A percentile compares a stretch with the other conserved stretches of the same genome.
These are phyloP conservation scores for Patella pellucida DNA, from an alignment of 2,888 invertebrate genomes.

Conservation along the genomic window DNA sequence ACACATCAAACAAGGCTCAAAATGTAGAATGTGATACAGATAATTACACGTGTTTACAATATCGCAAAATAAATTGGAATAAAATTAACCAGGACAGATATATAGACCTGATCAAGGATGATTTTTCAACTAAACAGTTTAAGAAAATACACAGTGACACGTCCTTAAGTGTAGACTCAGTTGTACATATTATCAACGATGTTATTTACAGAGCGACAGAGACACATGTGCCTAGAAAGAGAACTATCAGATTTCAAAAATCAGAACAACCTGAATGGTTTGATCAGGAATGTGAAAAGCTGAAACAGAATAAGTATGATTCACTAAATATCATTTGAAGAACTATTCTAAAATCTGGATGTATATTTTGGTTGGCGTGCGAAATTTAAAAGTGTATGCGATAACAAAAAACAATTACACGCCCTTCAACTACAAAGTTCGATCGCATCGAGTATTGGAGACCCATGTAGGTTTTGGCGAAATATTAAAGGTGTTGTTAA, in stretches of 20 bases:
- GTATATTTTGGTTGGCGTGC: not conserved
- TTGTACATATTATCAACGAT: not conserved
- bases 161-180: not conserved
- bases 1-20: not conserved
- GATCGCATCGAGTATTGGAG: not conserved
- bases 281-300: not conserved
- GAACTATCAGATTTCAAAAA: not conserved
- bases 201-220: not conserved
- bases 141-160: not conserved
- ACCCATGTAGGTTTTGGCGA: not conserved
- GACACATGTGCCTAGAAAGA: not conserved
- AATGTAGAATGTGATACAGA: not conserved
- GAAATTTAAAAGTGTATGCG: not conserved
- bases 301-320: not conserved
- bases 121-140: not conserved
- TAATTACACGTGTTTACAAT: not conserved
- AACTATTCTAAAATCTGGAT: not conserved
- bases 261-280: not conserved
- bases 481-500: too few species aligned
- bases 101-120: not conserved
- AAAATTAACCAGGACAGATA: not conserved
- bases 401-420: not conserved
- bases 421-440: not conserved
- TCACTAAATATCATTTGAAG: not conserved
- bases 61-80: not conserved